A percentile compares a stretch with the other conserved stretches of the same genome.
phyloP scores from a whole-genome alignment of 1,140 invertebrate species.

The Dinothrombium tinctorium region DNA sequence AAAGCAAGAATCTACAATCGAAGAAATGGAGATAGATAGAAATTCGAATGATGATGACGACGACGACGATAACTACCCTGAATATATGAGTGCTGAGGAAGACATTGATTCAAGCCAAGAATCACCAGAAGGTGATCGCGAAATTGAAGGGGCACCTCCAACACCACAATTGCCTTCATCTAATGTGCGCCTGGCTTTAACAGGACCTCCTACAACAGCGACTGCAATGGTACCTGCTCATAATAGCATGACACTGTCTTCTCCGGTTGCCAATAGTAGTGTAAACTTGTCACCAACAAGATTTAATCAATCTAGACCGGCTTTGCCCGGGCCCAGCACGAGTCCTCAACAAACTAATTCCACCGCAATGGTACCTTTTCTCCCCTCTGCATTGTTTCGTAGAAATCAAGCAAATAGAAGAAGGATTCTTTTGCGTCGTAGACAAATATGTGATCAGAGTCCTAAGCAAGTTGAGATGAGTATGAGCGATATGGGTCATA shows the following conservation, averaged over 20 bases:
- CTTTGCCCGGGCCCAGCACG: too few relatives aligned
- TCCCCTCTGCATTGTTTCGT: too few relatives aligned
- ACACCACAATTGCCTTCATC: neutral
- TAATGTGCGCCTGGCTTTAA: conserved; percentile 1
- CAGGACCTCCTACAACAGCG: neutral
- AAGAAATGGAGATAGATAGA: neutral
- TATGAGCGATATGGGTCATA: neutral
- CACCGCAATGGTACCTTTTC: too few relatives aligned
- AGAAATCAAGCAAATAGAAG: too few relatives aligned
- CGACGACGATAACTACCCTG: too few relatives aligned
- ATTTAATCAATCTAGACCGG: too few relatives aligned
- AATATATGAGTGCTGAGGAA: conserved; percentile 9
- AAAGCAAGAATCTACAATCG: neutral
- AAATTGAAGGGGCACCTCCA: neutral
- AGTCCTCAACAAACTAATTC: too few relatives aligned
- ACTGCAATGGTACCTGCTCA: neutral
- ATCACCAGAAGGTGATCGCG: neutral
- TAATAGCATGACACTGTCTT: neutral
- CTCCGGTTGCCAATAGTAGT: neutral
- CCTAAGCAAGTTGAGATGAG: neutral
- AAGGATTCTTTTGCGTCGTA: too few relatives aligned
- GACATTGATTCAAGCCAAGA: neutral
- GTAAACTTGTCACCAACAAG: too few relatives aligned
- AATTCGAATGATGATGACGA: too few relatives aligned
- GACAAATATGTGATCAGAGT: too few relatives aligned